Percentiles rank a stretch among this genome's conserved stretches.
phyloP scores from a whole-genome alignment of 2,888 invertebrate species.

The Camponotus fellah region DNA sequence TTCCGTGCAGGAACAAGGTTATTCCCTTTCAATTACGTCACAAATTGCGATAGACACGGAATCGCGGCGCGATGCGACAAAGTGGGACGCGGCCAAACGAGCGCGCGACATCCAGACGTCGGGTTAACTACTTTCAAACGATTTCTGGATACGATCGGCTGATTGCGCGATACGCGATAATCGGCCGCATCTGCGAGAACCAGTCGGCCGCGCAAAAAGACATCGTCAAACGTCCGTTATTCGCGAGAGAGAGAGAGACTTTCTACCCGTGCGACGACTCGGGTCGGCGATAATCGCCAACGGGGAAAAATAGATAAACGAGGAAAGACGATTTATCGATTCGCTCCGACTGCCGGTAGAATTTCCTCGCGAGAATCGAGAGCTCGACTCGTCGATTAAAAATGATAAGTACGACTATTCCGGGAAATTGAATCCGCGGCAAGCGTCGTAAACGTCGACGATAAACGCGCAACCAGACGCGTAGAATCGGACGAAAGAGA shows the following conservation, averaged over 20 bases:
- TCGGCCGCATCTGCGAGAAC: slow-evolving; percentile 38
- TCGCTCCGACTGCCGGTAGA: neutral
- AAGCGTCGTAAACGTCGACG: slow-evolving; percentile 11
- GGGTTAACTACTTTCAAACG: slow-evolving; percentile 68
- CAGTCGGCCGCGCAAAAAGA: slow-evolving; percentile 26
- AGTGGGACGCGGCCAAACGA: slow-evolving; percentile 66
- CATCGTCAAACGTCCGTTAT: slow-evolving; percentile 35
- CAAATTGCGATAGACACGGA: slow-evolving; percentile 66
- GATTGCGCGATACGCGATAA: slow-evolving; percentile 36
- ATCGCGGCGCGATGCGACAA: slow-evolving; percentile 69
- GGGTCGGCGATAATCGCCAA: neutral
- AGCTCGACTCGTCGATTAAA: slow-evolving; percentile 7
- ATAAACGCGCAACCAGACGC: slow-evolving; percentile 2
- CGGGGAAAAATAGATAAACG: slow-evolving; percentile 12
- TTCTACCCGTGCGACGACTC: slow-evolving; percentile 34
- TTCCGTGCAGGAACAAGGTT: slow-evolving; percentile 72
- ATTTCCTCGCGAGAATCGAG: slow-evolving; percentile 1
- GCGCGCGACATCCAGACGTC: slow-evolving; percentile 57
- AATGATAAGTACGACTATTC: slow-evolving; percentile 21
- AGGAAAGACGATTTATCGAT: slow-evolving; percentile 11
- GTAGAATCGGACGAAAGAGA: neutral
- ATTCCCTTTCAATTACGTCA: slow-evolving; percentile 69
- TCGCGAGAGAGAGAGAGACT: slow-evolving; percentile 20
- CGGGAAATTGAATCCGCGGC: slow-evolving; percentile 15
- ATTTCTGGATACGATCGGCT: slow-evolving; percentile 62